phyloP scores from a whole-genome alignment of 64 coral and sea anemone species.

The Pocillopora verrucosa region DNA sequence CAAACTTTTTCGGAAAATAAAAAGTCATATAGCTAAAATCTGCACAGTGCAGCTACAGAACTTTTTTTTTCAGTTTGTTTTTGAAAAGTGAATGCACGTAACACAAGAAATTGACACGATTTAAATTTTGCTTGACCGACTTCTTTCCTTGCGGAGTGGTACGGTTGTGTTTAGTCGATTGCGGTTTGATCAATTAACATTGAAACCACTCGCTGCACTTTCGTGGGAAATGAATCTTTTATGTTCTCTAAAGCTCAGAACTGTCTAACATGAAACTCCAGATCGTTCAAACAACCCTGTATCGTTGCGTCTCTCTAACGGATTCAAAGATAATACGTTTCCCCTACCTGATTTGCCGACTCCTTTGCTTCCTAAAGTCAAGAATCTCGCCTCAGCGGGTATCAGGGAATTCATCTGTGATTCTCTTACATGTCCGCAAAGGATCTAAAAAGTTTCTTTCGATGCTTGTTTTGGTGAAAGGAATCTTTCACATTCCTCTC shows the following conservation, averaged over 20 bases:
- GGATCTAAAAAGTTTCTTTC: neutral
- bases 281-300: neutral
- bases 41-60: too few species aligned
- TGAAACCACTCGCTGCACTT: neutral
- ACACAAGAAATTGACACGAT: too few species aligned
- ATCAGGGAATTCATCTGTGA: slow-evolving; percentile 26
- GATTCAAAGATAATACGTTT: neutral
- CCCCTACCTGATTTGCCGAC: slow-evolving; percentile 83
- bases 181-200: neutral
- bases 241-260: neutral
- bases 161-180: too few species aligned
- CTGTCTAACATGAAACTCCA: neutral
- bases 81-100: too few species aligned
- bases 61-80: too few species aligned
- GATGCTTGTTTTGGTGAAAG: neutral
- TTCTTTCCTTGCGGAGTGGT: too few species aligned
- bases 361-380: slow-evolving; percentile 76
- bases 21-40: too few species aligned
- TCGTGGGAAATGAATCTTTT: neutral
- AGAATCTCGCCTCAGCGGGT: slow-evolving; percentile 64
- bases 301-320: neutral
- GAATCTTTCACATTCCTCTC: slow-evolving; percentile 12
- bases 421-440: neutral
- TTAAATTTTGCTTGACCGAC: too few species aligned
- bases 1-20: too few species aligned